Evolutionary conservation across 64 coral and sea anemone genomes (phyloP).

Genomic region (Stylophora pistillata): DNA sequence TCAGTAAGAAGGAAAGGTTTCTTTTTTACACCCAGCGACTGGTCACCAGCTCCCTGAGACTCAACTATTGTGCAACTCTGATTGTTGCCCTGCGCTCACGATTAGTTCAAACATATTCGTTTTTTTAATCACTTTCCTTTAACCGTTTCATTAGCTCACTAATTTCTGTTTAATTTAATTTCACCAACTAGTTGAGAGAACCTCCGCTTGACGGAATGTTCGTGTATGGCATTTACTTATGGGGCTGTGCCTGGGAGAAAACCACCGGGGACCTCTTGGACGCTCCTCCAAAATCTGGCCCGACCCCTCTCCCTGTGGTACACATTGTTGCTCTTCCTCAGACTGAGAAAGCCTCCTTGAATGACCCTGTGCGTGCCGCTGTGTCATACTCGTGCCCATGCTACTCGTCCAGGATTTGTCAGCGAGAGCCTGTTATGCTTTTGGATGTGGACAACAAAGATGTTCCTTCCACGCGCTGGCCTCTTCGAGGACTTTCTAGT

Average conservation of each 20-base stretch:
- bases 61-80: no score
- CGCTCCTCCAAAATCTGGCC: constrained; percentile 88
- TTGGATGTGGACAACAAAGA: constrained; percentile 97
- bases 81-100: no score
- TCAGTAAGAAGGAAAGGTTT: no score
- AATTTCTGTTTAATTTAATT: background rate
- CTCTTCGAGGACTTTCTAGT: constrained; percentile 82
- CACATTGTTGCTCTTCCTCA: constrained; percentile 90
- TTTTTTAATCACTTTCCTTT: background rate
- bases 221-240: constrained; percentile 94
- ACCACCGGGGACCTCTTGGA: constrained; percentile 96
- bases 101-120: no score
- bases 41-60: no score
- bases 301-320: constrained; percentile 93
- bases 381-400: constrained; percentile 98
- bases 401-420: constrained; percentile 83
- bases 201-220: constrained; percentile 96
- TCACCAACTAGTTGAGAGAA: constrained; percentile 77
- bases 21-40: no score
- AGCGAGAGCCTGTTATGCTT: constrained; percentile 85
- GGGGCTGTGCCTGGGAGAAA: constrained; percentile 99
- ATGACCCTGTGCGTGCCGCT: constrained; percentile 83
- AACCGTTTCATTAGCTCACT: no score
- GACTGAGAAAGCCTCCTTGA: constrained; percentile 82
- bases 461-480: constrained; percentile 85